Percentiles rank a stretch among this genome's conserved stretches.
These are phyloP conservation scores for Omphaloscelis lunosa DNA, from an alignment of 2,888 invertebrate genomes.

Conservation along the genomic window DNA sequence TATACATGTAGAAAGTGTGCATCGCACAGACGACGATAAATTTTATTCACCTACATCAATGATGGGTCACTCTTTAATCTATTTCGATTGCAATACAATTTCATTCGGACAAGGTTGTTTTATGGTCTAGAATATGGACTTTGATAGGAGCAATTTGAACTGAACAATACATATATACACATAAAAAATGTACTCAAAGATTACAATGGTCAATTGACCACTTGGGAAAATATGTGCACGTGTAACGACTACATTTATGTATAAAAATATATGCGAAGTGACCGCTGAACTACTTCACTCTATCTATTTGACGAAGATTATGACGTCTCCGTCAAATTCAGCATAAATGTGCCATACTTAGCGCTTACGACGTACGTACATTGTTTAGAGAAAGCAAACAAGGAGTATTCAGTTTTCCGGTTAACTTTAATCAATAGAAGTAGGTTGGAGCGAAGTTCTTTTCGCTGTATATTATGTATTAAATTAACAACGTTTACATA, in stretches of 20 bases:
- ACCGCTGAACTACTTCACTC: background rate
- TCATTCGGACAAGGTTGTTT: conserved; percentile 64
- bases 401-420: background rate
- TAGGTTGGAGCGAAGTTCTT: background rate
- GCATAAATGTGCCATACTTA: background rate
- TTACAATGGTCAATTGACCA: conserved; percentile 68
- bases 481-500: background rate
- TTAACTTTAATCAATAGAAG: background rate
- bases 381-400: conserved; percentile 11
- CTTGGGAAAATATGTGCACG: conserved; percentile 63
- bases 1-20: conserved; percentile 43
- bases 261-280: conserved; percentile 27
- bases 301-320: background rate
- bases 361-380: background rate
- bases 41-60: conserved; percentile 36
- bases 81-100: conserved; percentile 61
- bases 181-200: conserved; percentile 61
- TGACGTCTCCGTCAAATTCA: background rate
- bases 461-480: background rate
- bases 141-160: conserved; percentile 65
- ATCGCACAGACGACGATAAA: conserved; percentile 7
- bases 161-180: conserved; percentile 54
- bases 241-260: conserved; percentile 45
- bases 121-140: conserved; percentile 68
- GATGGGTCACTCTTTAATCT: conserved; percentile 30